Percentiles rank a stretch among this genome's conserved stretches.
These are phyloP conservation scores for Euura saliciscinereae DNA, from an alignment of 1,140 invertebrate genomes.

Conservation along the genomic window DNA sequence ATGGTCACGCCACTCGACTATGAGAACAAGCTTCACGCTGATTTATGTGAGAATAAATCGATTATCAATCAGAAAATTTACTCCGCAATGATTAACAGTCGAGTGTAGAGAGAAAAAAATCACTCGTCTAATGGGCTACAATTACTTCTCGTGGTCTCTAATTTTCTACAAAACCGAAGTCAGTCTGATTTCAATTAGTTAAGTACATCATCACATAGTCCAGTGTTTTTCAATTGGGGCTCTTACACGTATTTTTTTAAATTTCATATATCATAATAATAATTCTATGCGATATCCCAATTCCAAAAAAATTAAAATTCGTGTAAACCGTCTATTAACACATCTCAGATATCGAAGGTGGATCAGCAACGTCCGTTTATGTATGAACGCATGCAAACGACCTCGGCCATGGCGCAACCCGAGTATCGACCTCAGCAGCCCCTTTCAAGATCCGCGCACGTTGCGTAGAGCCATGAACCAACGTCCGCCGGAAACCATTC, in stretches of 20 bases:
- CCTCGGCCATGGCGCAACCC: background rate
- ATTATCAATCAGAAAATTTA: background rate
- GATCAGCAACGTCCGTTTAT: background rate
- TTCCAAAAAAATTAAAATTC: background rate
- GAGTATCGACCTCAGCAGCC: background rate
- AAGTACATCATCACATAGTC: background rate
- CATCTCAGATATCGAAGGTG: background rate
- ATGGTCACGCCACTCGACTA: background rate
- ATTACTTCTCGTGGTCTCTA: background rate
- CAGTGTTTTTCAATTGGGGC: too few relatives aligned
- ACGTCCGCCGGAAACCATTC: constrained; percentile 47
- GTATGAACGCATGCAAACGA: background rate
- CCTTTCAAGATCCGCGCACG: background rate
- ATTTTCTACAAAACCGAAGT: background rate
- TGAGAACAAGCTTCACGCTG: background rate
- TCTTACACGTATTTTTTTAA: too few relatives aligned
- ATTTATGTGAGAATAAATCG: constrained; percentile 5
- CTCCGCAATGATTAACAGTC: background rate
- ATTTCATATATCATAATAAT: too few relatives aligned
- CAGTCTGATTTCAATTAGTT: background rate
- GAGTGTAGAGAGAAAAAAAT: background rate
- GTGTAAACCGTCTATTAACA: background rate
- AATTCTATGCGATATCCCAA: too few relatives aligned
- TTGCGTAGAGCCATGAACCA: constrained; percentile 28
- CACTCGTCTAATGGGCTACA: background rate